Conservation (phyloP, 2,797 vertebrate genomes). For the Semaprochilodus insignis region DNA sequence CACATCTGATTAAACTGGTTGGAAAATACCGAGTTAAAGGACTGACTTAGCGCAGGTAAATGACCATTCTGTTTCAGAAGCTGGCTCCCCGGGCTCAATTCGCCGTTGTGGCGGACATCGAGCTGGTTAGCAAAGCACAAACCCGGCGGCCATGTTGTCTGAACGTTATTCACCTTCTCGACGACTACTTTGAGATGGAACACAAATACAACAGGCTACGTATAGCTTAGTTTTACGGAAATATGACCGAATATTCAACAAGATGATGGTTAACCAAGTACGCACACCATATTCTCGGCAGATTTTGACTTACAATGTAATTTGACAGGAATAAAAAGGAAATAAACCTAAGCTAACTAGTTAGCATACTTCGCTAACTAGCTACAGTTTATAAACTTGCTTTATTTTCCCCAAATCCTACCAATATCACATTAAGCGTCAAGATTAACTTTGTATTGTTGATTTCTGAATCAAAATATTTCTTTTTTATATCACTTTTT, state of each 20-base stretch:
- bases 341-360: neutral
- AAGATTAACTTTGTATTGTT: neutral
- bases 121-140: neutral
- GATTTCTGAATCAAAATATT: too few relatives aligned
- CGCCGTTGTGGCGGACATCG: neutral
- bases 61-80: neutral
- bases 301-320: too few relatives aligned
- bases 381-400: neutral
- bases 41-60: neutral
- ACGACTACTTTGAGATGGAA: neutral
- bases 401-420: neutral
- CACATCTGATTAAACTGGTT: too few relatives aligned
- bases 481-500: neutral
- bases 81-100: neutral
- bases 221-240: neutral
- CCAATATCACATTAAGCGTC: neutral
- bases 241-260: neutral
- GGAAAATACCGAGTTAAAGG: too few relatives aligned
- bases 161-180: neutral
- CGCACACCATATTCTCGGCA: too few relatives aligned
- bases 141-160: conserved; percentile 2
- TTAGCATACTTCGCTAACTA: neutral
- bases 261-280: too few relatives aligned
- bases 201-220: neutral
- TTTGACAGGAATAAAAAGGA: neutral